A percentile compares a stretch with the other conserved stretches of the same genome.
Evolutionary conservation across 1,140 invertebrate genomes (phyloP).

Genomic region (Sycophila sp.): DNA sequence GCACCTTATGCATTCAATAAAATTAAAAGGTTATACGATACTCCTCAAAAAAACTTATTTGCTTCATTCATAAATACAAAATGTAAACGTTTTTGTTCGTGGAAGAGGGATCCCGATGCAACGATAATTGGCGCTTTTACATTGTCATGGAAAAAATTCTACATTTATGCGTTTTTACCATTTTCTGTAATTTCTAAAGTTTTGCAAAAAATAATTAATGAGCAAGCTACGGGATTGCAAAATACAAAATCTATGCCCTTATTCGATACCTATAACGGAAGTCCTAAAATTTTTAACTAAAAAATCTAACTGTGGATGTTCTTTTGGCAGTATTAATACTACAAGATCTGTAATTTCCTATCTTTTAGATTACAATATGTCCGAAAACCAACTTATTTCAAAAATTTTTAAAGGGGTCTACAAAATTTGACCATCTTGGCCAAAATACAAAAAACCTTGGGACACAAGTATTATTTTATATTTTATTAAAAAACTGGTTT

Average conservation of each 20-base stretch:
- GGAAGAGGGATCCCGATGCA: conserved; percentile 11
- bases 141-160: conserved; percentile 8
- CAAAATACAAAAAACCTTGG: conserved; percentile 50
- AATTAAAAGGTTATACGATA: conserved; percentile 8
- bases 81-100: conserved; percentile 28
- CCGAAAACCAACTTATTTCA: conserved; percentile 32
- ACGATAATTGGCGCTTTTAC: conserved; percentile 33
- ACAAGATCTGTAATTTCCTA: conserved; percentile 35
- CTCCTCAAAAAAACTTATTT: conserved; percentile 29
- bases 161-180: conserved; percentile 31
- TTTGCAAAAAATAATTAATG: conserved; percentile 26
- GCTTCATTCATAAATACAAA: conserved; percentile 24
- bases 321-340: conserved; percentile 44
- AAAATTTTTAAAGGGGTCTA: conserved; percentile 46
- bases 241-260: too few relatives aligned
- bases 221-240: conserved; percentile 6
- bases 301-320: conserved; percentile 39
- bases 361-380: conserved; percentile 17
- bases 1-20: not conserved
- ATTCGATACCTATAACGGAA: not conserved
- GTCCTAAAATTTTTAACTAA: conserved; percentile 29
- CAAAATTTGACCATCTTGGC: conserved; percentile 41
- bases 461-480: conserved; percentile 44
- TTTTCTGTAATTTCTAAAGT: conserved; percentile 22
- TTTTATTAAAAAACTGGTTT: conserved; percentile 24